Base-by-base conservation (phyloP, 2,797 vertebrate genomes). In the Urosaurus nigricauda region DNA sequence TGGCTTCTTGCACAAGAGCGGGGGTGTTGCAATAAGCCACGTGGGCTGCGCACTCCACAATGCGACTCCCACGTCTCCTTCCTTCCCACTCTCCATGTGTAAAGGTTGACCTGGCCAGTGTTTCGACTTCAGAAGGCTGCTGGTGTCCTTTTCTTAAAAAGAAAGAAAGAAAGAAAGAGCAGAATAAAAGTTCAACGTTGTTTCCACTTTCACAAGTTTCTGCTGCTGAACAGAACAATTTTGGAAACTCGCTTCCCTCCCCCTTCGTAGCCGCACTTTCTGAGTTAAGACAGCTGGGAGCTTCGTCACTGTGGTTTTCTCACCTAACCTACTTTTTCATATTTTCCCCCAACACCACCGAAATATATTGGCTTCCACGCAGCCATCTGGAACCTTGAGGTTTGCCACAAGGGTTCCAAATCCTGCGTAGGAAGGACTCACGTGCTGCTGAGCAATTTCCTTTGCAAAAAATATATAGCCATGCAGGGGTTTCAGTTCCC, bases 231-330 rank as follows among this genome's bases (percentile, higher is more conserved):
- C 3, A 2, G 16, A 40, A 26, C 21, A 5, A 32, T 29, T 32
- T 56, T 51, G 47, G 65, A 87, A 70, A 87, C 47, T 40, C 17
- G 40, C 24, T 63, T 74, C 58, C 24, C 16, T 24, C 24, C 24
- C 63, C 7, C 24, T 8, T 51, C 79, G 35, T 40, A 26, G 29
- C 12, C 9, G 5, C 37, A n/a, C 53, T 5, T 51, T 60, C 37
- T 82, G 68, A 80, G 32, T 35, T 60, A 79, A 82, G 68, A 47
- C 43, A 47, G 86, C 81, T 68, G 79, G 68, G 16, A 29, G 86
- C 86, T 60, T 82, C 19, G 53, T 82, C 86, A 47, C 79, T 82
- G 79, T 82, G 86, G 86, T 21, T 81, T 87, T 60, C 26, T 71
- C 35, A 11, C 12, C 0, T n/a, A 58, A 2, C 26, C 16, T 51